Conservation (phyloP, 2,888 invertebrate genomes). For the Apomyelois bistriatella region DNA sequence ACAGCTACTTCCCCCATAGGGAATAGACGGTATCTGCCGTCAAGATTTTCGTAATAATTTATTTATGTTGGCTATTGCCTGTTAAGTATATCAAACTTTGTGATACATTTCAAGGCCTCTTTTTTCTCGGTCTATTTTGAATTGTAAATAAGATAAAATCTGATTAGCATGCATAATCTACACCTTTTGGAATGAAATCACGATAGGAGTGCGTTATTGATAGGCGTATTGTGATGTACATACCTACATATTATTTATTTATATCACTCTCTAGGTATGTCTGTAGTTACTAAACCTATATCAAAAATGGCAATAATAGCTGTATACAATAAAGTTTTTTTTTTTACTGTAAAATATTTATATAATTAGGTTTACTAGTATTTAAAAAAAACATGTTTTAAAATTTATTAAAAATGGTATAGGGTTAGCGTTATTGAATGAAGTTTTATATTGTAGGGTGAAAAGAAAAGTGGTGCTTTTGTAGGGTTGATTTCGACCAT, state of each 20-base stretch:
- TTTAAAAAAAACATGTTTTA: constrained; percentile 48
- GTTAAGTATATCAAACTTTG: constrained; percentile 62
- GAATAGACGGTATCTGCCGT: constrained; percentile 56
- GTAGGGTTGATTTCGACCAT: constrained; percentile 36
- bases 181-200: constrained; percentile 49
- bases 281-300: constrained; percentile 46
- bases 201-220: constrained; percentile 51
- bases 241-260: constrained; percentile 54
- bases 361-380: constrained; percentile 50
- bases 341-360: constrained; percentile 69
- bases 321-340: constrained; percentile 58
- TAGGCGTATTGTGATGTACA: constrained; percentile 41
- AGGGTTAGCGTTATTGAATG: constrained; percentile 53
- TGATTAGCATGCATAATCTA: constrained; percentile 58
- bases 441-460: constrained; percentile 45
- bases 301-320: constrained; percentile 74
- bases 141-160: constrained; percentile 73
- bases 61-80: constrained; percentile 73
- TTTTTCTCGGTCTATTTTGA: constrained; percentile 59
- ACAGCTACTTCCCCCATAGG: constrained; percentile 55
- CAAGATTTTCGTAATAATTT: constrained; percentile 45
- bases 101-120: constrained; percentile 71
- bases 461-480: constrained; percentile 55
- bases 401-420: constrained; percentile 48
- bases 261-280: constrained; percentile 39